Evolutionary conservation across 2,797 vertebrate species (phyloP).

Genomic region (Xenopus petersii): DNA sequence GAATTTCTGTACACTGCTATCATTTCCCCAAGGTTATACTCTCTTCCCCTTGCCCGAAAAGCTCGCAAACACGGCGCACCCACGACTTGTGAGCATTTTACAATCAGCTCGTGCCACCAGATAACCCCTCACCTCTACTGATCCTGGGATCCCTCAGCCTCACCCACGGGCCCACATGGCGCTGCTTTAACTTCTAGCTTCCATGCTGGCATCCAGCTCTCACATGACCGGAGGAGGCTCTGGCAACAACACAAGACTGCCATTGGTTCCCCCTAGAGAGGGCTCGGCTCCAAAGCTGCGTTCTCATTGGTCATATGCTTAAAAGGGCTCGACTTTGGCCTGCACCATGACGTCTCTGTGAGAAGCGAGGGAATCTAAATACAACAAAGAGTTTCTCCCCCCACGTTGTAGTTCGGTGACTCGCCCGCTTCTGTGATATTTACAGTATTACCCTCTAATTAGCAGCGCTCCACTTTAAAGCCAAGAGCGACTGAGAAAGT

Average conservation of each 20-base stretch:
- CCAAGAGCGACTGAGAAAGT: no score
- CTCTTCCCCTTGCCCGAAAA: background rate
- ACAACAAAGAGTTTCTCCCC: no score
- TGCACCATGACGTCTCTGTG: slow-evolving; percentile 28
- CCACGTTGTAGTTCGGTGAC: no score
- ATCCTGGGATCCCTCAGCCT: background rate
- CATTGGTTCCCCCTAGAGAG: slow-evolving; percentile 63
- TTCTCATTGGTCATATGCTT: slow-evolving; percentile 60
- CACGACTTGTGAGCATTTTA: no score
- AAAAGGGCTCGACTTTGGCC: slow-evolving; percentile 42
- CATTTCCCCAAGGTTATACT: no score
- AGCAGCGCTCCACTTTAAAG: no score
- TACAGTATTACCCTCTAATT: no score
- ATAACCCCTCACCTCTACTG: background rate
- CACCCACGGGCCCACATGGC: slow-evolving; percentile 37
- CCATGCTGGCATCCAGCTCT: slow-evolving; percentile 71
- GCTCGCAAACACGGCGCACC: no score
- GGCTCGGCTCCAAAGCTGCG: slow-evolving; percentile 67
- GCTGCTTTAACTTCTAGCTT: slow-evolving; percentile 49
- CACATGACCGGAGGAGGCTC: slow-evolving; percentile 76
- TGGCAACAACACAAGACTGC: slow-evolving; percentile 55
- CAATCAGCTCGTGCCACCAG: background rate
- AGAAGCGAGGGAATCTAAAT: background rate
- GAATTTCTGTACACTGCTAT: no score
- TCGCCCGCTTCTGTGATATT: no score